These are phyloP conservation scores for Meloidogyne exigua DNA, from an alignment of 1,140 invertebrate species.

Conservation along the genomic window DNA sequence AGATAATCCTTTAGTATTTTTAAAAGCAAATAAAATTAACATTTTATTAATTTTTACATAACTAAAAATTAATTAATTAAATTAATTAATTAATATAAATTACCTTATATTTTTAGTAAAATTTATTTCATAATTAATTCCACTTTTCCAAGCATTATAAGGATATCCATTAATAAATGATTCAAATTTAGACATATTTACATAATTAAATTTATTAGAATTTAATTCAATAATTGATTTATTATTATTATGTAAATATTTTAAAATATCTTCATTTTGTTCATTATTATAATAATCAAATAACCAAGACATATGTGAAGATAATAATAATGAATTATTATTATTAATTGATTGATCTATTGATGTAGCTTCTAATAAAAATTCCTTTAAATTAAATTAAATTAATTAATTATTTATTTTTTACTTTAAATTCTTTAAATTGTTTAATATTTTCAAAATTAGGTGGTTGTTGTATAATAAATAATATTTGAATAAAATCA, in stretches of 20 bases:
- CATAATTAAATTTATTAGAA: not conserved
- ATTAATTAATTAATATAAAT: not conserved
- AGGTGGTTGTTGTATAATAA: constrained; percentile 35
- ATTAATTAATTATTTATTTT: constrained; percentile 12
- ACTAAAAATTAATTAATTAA: constrained; percentile 13
- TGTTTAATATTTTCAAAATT: constrained; percentile 37
- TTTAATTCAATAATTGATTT: not conserved
- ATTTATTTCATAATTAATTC: constrained; percentile 27
- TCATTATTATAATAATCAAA: constrained; percentile 44
- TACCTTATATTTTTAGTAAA: not conserved
- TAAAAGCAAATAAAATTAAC: constrained; percentile 40
- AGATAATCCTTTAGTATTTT: constrained; percentile 39
- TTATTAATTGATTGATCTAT: constrained; percentile 36
- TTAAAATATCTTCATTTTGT: constrained; percentile 35
- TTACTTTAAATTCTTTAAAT: constrained; percentile 36
- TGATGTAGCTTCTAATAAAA: constrained; percentile 32
- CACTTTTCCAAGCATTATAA: constrained; percentile 44
- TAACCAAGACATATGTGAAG: constrained; percentile 44
- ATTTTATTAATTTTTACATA: constrained; percentile 39
- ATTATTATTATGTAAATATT: constrained; percentile 3
- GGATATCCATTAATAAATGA: constrained; percentile 45
- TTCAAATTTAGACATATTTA: constrained; percentile 48
- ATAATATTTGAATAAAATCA: constrained; percentile 52
- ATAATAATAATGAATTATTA: too few species aligned
- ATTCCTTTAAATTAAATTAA: constrained; percentile 33